Conservation (phyloP, 2,113 vertebrate genomes). For the Promerops cafer region DNA sequence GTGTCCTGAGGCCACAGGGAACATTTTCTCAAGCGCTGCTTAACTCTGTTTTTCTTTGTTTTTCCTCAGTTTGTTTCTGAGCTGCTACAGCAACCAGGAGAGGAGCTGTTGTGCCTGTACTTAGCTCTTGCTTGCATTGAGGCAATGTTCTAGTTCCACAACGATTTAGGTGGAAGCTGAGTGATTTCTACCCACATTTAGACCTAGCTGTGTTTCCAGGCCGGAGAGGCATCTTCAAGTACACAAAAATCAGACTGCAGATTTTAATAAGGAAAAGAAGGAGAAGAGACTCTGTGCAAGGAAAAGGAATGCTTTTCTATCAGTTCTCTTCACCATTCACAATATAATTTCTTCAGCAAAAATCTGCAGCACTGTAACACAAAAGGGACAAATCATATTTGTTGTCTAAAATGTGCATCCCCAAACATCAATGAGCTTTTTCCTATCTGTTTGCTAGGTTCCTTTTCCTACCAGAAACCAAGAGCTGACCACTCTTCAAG, state of each 20-base stretch:
- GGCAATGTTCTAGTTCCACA: not conserved
- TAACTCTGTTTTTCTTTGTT: not conserved
- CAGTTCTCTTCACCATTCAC: not conserved
- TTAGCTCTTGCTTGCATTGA: not conserved
- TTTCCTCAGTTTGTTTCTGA: not conserved
- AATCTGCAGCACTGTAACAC: not conserved
- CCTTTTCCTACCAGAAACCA: not conserved
- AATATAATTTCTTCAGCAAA: not conserved
- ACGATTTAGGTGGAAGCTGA: not conserved
- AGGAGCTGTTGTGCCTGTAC: slow-evolving; percentile 3
- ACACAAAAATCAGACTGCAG: not conserved
- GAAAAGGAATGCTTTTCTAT: not conserved
- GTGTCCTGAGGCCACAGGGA: slow-evolving; percentile 10
- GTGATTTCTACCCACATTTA: not conserved
- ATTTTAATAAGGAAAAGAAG: not conserved
- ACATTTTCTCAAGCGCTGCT: not conserved
- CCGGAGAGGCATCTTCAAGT: not conserved
- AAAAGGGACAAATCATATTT: not conserved
- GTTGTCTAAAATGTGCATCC: not conserved
- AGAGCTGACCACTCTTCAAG: not conserved
- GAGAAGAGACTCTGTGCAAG: not conserved
- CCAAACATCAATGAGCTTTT: not conserved
- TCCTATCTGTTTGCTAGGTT: not conserved
- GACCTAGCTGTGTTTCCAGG: not conserved
- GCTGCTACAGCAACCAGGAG: not conserved